Conservation (phyloP, 1,140 invertebrate genomes). For the Drosophila arizonae region DNA sequence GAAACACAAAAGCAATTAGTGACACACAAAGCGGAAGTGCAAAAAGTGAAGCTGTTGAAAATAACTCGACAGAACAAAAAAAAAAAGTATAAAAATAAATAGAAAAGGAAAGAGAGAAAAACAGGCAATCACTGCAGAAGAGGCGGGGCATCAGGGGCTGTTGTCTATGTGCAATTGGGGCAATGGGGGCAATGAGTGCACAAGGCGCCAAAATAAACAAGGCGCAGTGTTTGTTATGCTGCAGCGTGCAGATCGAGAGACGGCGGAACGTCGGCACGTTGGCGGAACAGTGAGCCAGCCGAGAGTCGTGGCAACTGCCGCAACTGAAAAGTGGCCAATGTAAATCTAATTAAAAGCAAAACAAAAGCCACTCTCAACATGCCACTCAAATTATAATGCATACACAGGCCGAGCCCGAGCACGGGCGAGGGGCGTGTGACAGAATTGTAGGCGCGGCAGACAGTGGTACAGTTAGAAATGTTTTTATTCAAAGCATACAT, state of each 20-base stretch:
- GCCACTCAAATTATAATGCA: conserved; percentile 80
- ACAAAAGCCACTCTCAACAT: conserved; percentile 78
- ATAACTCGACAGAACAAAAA: conserved; percentile 58
- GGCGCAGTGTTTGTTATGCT: conserved; percentile 70
- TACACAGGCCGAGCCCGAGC: conserved; percentile 24
- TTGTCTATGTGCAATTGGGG: conserved; percentile 32
- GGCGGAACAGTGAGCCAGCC: neutral
- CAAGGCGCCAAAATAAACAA: conserved; percentile 78
- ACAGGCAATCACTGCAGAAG: conserved; percentile 30
- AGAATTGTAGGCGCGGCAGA: neutral
- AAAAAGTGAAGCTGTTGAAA: conserved; percentile 80
- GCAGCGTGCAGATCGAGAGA: conserved; percentile 20
- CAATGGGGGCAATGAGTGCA: conserved; percentile 43
- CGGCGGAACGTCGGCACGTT: neutral
- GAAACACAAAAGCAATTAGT: conserved; percentile 80
- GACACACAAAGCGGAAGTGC: conserved; percentile 79
- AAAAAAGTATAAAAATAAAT: conserved; percentile 20
- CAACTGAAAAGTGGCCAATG: conserved; percentile 79
- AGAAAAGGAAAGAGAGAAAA: conserved; percentile 7
- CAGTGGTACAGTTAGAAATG: neutral
- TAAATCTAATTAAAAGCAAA: conserved; percentile 81
- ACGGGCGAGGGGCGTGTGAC: neutral
- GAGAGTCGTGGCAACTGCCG: conserved; percentile 45
- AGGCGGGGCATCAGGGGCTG: conserved; percentile 4
- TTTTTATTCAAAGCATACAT: neutral